Evolutionary conservation across 2,113 vertebrate species (phyloP), one percentile per base, ranked within the genome.

Genomic region (Terrapene triunguis): DNA sequence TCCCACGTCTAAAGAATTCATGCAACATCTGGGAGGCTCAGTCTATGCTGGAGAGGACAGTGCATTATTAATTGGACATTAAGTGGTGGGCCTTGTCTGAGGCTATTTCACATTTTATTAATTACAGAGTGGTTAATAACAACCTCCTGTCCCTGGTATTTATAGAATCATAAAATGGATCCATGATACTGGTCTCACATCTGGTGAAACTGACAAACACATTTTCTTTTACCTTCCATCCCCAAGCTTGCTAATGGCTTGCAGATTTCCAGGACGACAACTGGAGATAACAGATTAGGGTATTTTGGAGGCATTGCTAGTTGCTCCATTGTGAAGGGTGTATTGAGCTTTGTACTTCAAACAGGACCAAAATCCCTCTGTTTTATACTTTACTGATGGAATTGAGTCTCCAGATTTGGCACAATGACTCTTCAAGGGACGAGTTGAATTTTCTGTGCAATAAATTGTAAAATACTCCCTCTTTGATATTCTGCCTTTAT

Each of bases 111-210:
- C 13, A 1, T 97, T 98, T 97, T 69, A 95, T 97, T 98, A 97
- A 98, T 98, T 97, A 97, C 83, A 27, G 84, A 78, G 51, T 78
- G 89, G 95, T 93, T 97, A 98, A 94, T 95, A 98, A 90, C 76
- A 97, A 96, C 95, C 94, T 96, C 96, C 95, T 97, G 96, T 84
- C 88, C 94, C 94, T 24, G 86, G 91, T 97, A 97, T 97, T 98
- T 96, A 98, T 97, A 96, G 95, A 92, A 95, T 89, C 96, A 97
- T 92, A 90, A 95, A 93, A 96, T 94, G 89, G 94, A 92, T 93
- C 95, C 93, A 91, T 82, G 93, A 92, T 94, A 92, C 90, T 93
- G 82, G 88, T 79, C 95, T 89, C 79, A 94, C 97, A 98, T 97
- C 94, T 98, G 98, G 95, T 65, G 96, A 96, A 95, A 95, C 92